Evolutionary conservation across 1,140 invertebrate genomes (phyloP).

Genomic region (Triops cancriformis): DNA sequence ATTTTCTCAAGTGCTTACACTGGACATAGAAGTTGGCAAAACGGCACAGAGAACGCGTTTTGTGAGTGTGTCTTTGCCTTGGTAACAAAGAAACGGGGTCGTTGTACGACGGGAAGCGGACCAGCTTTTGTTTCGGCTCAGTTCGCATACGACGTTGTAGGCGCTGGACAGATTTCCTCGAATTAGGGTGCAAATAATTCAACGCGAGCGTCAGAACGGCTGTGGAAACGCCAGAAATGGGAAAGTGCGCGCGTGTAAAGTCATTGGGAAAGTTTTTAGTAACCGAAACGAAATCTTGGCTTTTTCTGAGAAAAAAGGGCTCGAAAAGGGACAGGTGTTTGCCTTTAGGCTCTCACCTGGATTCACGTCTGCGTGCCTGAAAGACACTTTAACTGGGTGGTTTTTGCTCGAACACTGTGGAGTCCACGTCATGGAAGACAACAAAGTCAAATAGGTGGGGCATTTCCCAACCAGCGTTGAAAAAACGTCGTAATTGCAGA

Average conservation of each 20-base stretch:
- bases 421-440: too few species aligned
- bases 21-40: conserved; percentile 5
- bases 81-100: not conserved
- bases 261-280: too few species aligned
- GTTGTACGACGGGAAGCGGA: not conserved
- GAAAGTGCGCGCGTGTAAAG: too few species aligned
- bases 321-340: not conserved
- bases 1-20: not conserved
- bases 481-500: too few species aligned
- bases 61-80: not conserved
- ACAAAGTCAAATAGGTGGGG: too few species aligned
- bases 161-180: not conserved
- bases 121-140: not conserved
- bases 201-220: too few species aligned
- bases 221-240: too few species aligned
- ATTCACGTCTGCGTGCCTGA: not conserved
- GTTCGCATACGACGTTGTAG: not conserved
- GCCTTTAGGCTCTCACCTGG: not conserved
- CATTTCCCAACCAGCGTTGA: too few species aligned
- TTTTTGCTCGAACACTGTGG: too few species aligned
- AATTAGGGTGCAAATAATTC: not conserved
- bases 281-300: too few species aligned
- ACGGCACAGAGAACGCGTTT: not conserved
- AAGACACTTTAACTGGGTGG: too few species aligned
- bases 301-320: not conserved